These are phyloP conservation scores for Sinosuthora webbiana DNA, from an alignment of 2,113 vertebrate species.

Conservation along the genomic window DNA sequence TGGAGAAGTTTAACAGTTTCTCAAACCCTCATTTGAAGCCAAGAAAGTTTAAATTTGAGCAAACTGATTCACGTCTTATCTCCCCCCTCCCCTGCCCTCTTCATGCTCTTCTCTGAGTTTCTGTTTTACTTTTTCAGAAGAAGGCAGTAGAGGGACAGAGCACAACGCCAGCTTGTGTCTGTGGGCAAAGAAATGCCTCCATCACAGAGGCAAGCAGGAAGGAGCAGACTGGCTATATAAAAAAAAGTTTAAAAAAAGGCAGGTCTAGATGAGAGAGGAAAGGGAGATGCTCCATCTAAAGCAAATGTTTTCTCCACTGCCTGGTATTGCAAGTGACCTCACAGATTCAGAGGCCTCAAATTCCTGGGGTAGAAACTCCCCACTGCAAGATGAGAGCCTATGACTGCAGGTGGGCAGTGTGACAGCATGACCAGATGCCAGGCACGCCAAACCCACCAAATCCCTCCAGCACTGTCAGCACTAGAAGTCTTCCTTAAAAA, in stretches of 20 bases:
- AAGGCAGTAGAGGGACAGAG: neutral
- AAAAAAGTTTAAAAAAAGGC: neutral
- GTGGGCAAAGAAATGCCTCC: neutral
- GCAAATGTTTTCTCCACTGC: neutral
- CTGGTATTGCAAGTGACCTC: neutral
- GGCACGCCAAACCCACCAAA: neutral
- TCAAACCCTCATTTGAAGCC: neutral
- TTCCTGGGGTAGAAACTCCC: neutral
- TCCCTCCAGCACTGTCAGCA: neutral
- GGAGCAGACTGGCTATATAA: rapidly evolving
- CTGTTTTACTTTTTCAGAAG: neutral
- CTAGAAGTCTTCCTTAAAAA: neutral
- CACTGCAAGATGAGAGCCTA: neutral
- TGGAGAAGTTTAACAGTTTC: neutral
- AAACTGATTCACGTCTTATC: neutral
- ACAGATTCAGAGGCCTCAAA: neutral
- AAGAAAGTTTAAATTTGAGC: neutral
- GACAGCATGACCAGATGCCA: neutral
- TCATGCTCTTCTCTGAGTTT: neutral
- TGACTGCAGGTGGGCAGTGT: neutral
- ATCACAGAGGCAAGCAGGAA: neutral
- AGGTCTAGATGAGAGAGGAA: neutral
- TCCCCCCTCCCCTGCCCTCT: neutral
- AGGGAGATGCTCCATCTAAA: neutral
- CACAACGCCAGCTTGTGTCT: neutral